Evolutionary conservation across 2,888 invertebrate species (phyloP).

Genomic region (Drosophila yooni): DNA sequence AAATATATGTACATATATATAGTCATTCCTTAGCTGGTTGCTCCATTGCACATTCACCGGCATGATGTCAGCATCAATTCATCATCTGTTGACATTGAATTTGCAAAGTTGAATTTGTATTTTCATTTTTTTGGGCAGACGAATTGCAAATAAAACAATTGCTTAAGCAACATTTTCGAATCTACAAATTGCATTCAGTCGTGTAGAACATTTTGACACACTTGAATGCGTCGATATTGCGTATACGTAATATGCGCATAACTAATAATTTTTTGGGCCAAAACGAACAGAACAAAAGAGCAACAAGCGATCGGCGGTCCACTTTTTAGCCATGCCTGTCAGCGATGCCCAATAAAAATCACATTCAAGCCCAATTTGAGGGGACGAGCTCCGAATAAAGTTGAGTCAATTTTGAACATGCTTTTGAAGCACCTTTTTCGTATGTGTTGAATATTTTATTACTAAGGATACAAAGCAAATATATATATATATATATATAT

Average conservation of each 20-base stretch:
- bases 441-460: conserved; percentile 1
- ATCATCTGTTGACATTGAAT: conserved; percentile 66
- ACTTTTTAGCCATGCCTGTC: conserved; percentile 56
- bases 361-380: conserved; percentile 39
- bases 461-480: neutral
- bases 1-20: neutral
- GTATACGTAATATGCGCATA: conserved; percentile 45
- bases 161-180: neutral
- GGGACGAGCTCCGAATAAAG: conserved; percentile 28
- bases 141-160: conserved; percentile 3
- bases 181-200: neutral
- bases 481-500: neutral
- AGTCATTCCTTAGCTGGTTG: conserved; percentile 29
- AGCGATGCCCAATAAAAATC: conserved; percentile 54
- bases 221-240: conserved; percentile 22
- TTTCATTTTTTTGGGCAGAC: conserved; percentile 32
- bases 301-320: conserved; percentile 15
- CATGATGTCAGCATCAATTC: conserved; percentile 65
- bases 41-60: conserved; percentile 21
- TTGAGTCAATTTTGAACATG: neutral
- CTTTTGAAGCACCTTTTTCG: conserved; percentile 7
- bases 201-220: conserved; percentile 1
- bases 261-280: conserved; percentile 13
- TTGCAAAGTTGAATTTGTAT: conserved; percentile 26
- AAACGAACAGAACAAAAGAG: neutral